These are phyloP conservation scores for Prinia subflava DNA, from an alignment of 2,113 vertebrate genomes.

Conservation along the genomic window DNA sequence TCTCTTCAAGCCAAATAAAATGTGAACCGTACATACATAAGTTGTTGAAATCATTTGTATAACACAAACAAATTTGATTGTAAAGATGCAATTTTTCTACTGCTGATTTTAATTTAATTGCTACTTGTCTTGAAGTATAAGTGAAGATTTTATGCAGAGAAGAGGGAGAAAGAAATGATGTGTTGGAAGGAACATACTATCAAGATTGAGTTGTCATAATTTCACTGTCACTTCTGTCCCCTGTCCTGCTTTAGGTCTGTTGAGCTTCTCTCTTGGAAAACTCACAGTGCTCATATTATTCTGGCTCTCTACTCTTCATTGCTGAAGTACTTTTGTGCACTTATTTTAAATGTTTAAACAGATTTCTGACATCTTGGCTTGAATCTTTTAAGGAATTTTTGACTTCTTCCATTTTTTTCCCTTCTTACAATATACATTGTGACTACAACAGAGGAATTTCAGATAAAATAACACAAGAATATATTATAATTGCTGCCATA, in stretches of 20 bases:
- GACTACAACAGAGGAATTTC: background rate
- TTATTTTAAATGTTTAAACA: background rate
- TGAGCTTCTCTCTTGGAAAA: background rate
- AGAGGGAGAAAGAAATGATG: background rate
- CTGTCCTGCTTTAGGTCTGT: background rate
- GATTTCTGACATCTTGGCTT: background rate
- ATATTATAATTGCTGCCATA: background rate
- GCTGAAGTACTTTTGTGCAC: background rate
- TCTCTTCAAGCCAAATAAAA: background rate
- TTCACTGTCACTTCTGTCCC: background rate
- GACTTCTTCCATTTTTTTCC: background rate
- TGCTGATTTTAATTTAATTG: background rate
- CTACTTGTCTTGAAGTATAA: background rate
- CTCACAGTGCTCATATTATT: background rate
- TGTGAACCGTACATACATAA: accelerated
- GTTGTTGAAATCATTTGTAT: background rate
- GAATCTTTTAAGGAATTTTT: background rate
- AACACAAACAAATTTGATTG: background rate
- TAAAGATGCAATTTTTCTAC: background rate
- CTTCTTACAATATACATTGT: background rate
- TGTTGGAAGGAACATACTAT: background rate
- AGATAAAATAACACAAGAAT: background rate
- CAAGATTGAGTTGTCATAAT: background rate
- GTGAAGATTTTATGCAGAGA: background rate
- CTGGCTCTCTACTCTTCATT: background rate